Base-by-base conservation (phyloP, 2,113 vertebrate genomes). In the Thalassarche chlororhynchos region DNA sequence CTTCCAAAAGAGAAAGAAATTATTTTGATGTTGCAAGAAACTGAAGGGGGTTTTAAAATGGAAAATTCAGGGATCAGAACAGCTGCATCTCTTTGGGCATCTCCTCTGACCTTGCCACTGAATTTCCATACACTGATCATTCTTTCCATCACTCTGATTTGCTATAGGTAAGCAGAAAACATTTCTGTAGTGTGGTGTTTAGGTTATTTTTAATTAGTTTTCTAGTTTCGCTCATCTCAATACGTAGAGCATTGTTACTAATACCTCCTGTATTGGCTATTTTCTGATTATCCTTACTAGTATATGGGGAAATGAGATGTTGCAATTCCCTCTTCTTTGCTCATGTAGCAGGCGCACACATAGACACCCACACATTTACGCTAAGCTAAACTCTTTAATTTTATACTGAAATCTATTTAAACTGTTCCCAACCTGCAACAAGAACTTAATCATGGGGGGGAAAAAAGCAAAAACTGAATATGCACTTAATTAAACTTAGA, bases 401-500 rank as follows among this genome's bases (percentile, higher is more conserved):
- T 88, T 82, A 23, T 58, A 66, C 11, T 69, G 28, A 82, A 90
- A 89, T 80, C 47, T 74, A 13, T 79, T 94, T 89, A 49, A 95
- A 93, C 17, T 38, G 25, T 68, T 93, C 70, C 88, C 51, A 65
- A 12, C 1, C 5, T 83, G 44, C 74, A 87, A 60, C 4, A 89
- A 80, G 42, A 89, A 57, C 9, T 87, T 94, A 49, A 86, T 51
- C 1, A 3, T 12, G 17, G 26, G 8, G 6, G 0, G 1, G 10
- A 19, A 24, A 31, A 32, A n/a, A 1, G 6, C 28, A 62, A 75
- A 68, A 89, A 42, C 38, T 81, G 57, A 84, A 92, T 84, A 91
- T 66, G 16, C 25, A 94, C 47, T 96, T 96, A 95, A 97, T 98
- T 97, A 93, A 95, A 95, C 89, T 93, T 90, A 95, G 68, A 95